Evolutionary conservation across 2,113 vertebrate species (phyloP).

Genomic region (Thalassarche chlororhynchos): DNA sequence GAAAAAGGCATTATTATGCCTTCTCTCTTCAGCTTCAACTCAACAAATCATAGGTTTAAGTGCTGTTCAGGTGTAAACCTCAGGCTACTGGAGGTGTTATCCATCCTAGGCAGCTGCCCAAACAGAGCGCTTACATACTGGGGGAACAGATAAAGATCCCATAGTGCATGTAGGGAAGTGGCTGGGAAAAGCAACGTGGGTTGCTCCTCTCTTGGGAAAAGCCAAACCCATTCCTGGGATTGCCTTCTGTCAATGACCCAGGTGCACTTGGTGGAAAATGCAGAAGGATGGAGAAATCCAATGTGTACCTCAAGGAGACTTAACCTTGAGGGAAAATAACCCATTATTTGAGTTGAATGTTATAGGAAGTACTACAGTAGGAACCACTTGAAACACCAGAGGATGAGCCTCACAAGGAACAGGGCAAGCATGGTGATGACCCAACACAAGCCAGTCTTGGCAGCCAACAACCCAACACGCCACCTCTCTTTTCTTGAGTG

Average conservation of each 20-base stretch:
- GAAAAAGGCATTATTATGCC: background rate
- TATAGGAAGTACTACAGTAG: background rate
- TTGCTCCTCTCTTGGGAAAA: background rate
- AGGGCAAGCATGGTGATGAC: background rate
- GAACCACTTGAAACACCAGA: background rate
- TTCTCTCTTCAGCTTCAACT: background rate
- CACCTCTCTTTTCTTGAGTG: background rate
- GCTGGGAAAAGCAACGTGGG: background rate
- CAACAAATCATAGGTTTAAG: background rate
- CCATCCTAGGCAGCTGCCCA: background rate
- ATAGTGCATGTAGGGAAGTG: background rate
- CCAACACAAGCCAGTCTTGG: background rate
- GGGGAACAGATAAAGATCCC: background rate
- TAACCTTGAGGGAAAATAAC: background rate
- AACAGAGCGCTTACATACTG: background rate
- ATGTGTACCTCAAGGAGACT: background rate
- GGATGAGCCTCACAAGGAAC: background rate
- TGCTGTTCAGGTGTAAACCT: background rate
- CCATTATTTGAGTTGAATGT: background rate
- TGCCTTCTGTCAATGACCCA: background rate
- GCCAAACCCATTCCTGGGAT: background rate
- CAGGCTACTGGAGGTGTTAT: background rate
- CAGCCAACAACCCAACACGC: background rate
- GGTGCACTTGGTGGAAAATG: background rate
- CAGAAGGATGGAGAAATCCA: background rate